These are phyloP conservation scores for Lepetodrilus schrolli DNA, from an alignment of 2,888 invertebrate species.

Conservation along the genomic window DNA sequence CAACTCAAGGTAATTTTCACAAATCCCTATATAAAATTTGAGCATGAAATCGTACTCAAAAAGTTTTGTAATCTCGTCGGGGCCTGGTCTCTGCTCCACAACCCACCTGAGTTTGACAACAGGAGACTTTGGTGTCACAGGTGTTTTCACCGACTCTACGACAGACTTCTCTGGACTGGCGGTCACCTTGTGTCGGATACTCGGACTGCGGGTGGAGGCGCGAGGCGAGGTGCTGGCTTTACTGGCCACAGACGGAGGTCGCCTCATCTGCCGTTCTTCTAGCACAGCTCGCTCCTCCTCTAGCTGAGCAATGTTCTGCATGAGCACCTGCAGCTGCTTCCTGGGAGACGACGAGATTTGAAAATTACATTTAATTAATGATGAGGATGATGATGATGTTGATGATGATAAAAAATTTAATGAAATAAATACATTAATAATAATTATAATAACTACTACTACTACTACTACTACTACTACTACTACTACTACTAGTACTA, in stretches of 20 bases:
- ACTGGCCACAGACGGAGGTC: conserved; percentile 30
- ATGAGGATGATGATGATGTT: background rate
- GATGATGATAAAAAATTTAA: background rate
- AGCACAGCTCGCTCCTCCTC: conserved; percentile 52
- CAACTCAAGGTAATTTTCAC: too few relatives aligned
- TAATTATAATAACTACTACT: too few relatives aligned
- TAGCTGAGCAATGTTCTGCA: conserved; percentile 61
- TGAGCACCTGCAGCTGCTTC: conserved; percentile 60
- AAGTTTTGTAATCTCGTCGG: too few relatives aligned
- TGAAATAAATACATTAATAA: too few relatives aligned
- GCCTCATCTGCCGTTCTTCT: conserved; percentile 49
- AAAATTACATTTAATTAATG: background rate
- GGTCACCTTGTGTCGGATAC: conserved; percentile 27
- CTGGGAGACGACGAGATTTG: conserved; percentile 44
- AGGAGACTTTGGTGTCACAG: conserved; percentile 14
- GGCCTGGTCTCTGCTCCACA: too few relatives aligned
- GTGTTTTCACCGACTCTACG: background rate
- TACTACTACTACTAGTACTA: too few relatives aligned
- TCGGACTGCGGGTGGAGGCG: conserved; percentile 35
- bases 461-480: too few relatives aligned
- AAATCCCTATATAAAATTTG: too few relatives aligned
- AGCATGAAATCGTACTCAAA: too few relatives aligned
- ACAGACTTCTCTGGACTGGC: background rate
- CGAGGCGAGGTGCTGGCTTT: conserved; percentile 24
- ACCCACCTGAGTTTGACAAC: background rate